Percentiles rank a stretch among this genome's conserved stretches.
Evolutionary conservation across 2,888 invertebrate genomes (phyloP).

Genomic region (Augochlorella aurata): DNA sequence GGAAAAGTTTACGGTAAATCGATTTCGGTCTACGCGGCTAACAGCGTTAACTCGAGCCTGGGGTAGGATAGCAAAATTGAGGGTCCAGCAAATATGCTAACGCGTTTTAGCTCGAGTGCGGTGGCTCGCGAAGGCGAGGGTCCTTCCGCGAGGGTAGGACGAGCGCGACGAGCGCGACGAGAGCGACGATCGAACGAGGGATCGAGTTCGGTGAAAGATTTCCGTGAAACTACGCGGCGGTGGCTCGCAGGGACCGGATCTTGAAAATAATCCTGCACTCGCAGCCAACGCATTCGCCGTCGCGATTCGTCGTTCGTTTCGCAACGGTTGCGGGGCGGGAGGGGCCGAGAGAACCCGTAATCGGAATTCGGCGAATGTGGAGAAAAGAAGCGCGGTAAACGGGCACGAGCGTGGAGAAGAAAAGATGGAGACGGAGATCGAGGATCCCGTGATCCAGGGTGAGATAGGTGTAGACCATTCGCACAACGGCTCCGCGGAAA

Average conservation of each 20-base stretch:
- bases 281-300: too few species aligned
- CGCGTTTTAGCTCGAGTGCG: slow-evolving; percentile 68
- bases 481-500: slow-evolving; percentile 72
- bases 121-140: slow-evolving; percentile 41
- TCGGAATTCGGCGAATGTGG: slow-evolving; percentile 38
- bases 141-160: slow-evolving; percentile 30
- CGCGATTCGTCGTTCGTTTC: too few species aligned
- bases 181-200: too few species aligned
- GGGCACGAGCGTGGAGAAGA: slow-evolving; percentile 19
- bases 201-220: slow-evolving; percentile 9
- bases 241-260: too few species aligned
- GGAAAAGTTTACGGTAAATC: slow-evolving; percentile 32
- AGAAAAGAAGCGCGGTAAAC: not conserved
- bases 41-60: slow-evolving; percentile 44
- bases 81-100: slow-evolving; percentile 69
- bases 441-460: slow-evolving; percentile 69
- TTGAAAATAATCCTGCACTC: too few species aligned
- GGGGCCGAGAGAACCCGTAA: slow-evolving; percentile 5
- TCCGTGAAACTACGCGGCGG: not conserved
- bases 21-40: slow-evolving; percentile 30
- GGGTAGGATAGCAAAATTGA: slow-evolving; percentile 54
- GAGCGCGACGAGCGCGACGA: too few species aligned
- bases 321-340: not conserved
- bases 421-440: slow-evolving; percentile 55
- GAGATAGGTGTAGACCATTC: slow-evolving; percentile 75